Evolutionary conservation across 2,113 vertebrate genomes (phyloP).

Genomic region (Panurus biarmicus): DNA sequence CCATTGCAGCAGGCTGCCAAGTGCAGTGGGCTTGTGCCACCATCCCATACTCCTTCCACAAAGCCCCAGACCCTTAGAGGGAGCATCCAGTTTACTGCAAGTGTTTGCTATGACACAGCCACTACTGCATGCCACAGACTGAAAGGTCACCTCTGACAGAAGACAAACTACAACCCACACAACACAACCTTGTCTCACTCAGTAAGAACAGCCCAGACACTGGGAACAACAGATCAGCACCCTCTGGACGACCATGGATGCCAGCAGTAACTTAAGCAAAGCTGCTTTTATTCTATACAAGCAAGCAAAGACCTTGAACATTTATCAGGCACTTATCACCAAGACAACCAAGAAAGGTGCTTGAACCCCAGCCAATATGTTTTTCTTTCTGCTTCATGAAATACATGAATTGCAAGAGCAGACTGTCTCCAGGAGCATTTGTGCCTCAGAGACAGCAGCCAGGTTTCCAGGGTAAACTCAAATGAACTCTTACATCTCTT

Average conservation of each 20-base stretch:
- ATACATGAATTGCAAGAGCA: not conserved
- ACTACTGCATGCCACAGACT: not conserved
- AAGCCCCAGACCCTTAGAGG: not conserved
- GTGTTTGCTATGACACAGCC: not conserved
- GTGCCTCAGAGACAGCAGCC: not conserved
- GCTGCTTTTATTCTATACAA: not conserved
- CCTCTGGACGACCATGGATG: not conserved
- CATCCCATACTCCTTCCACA: not conserved
- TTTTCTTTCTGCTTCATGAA: conserved; percentile 1
- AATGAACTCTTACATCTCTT: not conserved
- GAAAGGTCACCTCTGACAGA: not conserved
- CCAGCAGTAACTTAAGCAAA: not conserved
- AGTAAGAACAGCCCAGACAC: not conserved
- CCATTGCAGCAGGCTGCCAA: not conserved
- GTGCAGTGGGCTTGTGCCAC: not conserved
- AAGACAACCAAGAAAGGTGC: conserved; percentile 9
- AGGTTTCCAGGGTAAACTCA: not conserved
- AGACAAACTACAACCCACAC: not conserved
- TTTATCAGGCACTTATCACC: conserved; percentile 10
- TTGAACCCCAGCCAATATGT: not conserved
- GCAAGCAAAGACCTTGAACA: conserved; percentile 1
- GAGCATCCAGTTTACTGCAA: not conserved
- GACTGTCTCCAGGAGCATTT: not conserved
- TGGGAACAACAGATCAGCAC: not conserved
- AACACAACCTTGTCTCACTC: not conserved